These are phyloP conservation scores for Chamaetylas fuelleborni DNA, from an alignment of 2,113 vertebrate genomes.

Conservation along the genomic window DNA sequence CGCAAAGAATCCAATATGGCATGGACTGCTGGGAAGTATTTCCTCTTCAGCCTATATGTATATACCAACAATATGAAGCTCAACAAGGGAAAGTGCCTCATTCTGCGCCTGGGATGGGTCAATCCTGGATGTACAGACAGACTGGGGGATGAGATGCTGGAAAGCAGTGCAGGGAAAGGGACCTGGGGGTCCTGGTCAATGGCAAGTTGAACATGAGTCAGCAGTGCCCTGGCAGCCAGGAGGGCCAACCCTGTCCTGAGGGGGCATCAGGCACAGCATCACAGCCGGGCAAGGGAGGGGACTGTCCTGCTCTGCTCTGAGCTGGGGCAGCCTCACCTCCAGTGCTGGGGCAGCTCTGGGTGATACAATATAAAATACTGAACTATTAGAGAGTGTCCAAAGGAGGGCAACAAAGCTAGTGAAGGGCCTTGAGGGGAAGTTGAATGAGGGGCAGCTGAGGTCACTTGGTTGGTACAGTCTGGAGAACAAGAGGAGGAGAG, in stretches of 20 bases:
- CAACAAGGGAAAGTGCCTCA: background rate
- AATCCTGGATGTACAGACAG: fast-evolving
- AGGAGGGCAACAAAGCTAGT: fast-evolving
- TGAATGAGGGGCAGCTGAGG: fast-evolving
- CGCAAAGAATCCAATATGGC: background rate
- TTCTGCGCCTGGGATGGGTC: background rate
- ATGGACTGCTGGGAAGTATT: background rate
- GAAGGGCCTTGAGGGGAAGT: background rate
- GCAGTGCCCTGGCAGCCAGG: background rate
- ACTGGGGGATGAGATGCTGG: fast-evolving
- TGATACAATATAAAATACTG: background rate
- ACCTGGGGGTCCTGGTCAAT: fast-evolving
- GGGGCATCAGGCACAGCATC: background rate
- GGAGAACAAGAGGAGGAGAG: background rate
- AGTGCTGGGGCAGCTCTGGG: background rate
- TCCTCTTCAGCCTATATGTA: background rate
- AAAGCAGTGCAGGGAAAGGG: fast-evolving
- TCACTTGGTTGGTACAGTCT: background rate
- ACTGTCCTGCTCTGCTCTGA: background rate
- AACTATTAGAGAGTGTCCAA: fast-evolving
- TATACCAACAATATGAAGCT: background rate
- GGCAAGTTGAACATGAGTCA: fast-evolving
- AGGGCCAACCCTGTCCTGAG: fast-evolving
- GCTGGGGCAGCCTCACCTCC: fast-evolving
- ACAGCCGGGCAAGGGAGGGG: fast-evolving